Base-by-base conservation (phyloP, 2,797 vertebrate species). In the Balearica regulorum region DNA sequence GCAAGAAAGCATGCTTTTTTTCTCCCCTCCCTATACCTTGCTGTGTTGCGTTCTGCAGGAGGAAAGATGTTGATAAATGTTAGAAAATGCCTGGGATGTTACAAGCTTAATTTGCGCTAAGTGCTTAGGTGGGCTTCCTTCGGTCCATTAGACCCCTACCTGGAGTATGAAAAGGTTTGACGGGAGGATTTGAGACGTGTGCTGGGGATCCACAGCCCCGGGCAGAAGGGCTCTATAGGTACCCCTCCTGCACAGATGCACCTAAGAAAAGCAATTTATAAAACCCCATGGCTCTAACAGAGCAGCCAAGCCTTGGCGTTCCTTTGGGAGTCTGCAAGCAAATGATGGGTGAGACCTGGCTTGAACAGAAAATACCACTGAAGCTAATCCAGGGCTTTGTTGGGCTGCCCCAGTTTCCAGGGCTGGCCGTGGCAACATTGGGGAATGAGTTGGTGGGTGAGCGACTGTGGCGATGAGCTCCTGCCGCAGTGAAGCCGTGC, bases 401-500 rank as follows among this genome's bases (percentile, higher is more conserved):
- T 46, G 41, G 35, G 24, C 20, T 55, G 31, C 26, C 57, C 12
- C 33, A 37, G 54, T 57, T 82, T 68, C 37, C 43, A 53, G 41
- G 46, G 11, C 48, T 87, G 1, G 29, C 58, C 1, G 0, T 35
- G 16, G 33, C 51, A 75, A 62, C 28, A 10, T 5, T 68, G 49
- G 1, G 14, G 33, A 62, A 44, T 60, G 48, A 61, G 33, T 19
- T 65, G 19, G 25, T 87, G 57, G 57, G 46, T 2, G 6, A 65
- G 46, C 0, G 2, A 15, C 2, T 2, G 35, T 83, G 64, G 33
- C 1, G 2, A 29, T 61, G 41, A 83, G n/a, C n/a, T 80, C 18
- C 53, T 79, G 72, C 17, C 0, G 0, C 0, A 1, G 28, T n/a
- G 73, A 51, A 76, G 29, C 12, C 14, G 8, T 5, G n/a, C 20